A percentile compares a stretch with the other conserved stretches of the same genome.
These are phyloP conservation scores for Acipenser ruthenus DNA, from an alignment of 2,797 vertebrate genomes.

Conservation along the genomic window DNA sequence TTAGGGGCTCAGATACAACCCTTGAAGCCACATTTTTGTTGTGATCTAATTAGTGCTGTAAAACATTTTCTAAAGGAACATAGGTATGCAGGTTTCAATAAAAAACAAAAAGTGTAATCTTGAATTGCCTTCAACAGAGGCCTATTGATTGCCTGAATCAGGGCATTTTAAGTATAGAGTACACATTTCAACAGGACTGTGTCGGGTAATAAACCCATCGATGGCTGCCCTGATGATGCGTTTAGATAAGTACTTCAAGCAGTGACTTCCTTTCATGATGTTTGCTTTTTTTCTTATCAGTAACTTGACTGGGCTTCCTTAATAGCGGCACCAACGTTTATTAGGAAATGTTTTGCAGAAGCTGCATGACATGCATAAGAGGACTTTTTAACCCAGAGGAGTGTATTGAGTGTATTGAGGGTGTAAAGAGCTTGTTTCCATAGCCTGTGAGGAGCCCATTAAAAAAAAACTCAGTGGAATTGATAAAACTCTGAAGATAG, in stretches of 20 bases:
- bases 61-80: too few relatives aligned
- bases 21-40: too few relatives aligned
- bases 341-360: slow-evolving; percentile 20
- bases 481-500: too few relatives aligned
- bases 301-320: slow-evolving; percentile 29
- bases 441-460: slow-evolving; percentile 26
- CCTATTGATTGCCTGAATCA: slow-evolving; percentile 31
- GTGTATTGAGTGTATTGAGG: slow-evolving; percentile 8
- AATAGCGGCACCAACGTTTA: slow-evolving; percentile 27
- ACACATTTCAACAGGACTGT: slow-evolving; percentile 17
- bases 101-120: too few relatives aligned
- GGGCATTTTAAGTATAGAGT: slow-evolving; percentile 37
- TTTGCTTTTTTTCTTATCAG: slow-evolving; percentile 51
- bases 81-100: too few relatives aligned
- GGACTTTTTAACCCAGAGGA: background rate
- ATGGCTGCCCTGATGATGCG: slow-evolving; percentile 39
- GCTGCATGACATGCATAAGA: slow-evolving; percentile 20
- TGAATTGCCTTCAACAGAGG: background rate
- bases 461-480: background rate
- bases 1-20: too few relatives aligned
- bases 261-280: slow-evolving; percentile 40
- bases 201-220: slow-evolving; percentile 16
- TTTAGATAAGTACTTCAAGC: slow-evolving; percentile 44
- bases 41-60: too few relatives aligned
- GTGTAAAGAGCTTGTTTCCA: slow-evolving; percentile 11